Evolutionary conservation across 2,113 vertebrate genomes (phyloP).

Genomic region (Chrysochloris asiatica): DNA sequence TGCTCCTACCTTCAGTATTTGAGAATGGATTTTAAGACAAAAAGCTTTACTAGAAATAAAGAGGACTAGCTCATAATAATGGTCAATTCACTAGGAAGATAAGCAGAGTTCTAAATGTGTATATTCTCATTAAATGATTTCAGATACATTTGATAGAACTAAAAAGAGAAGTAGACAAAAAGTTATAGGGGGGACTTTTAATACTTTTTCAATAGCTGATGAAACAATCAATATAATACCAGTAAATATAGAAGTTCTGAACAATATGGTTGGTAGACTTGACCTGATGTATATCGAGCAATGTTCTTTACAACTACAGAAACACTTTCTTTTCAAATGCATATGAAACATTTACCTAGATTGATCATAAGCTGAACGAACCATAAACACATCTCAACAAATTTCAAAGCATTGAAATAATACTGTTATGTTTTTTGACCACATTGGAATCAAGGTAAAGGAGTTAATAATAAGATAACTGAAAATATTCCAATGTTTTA

Average conservation of each 20-base stretch:
- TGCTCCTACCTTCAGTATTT: neutral
- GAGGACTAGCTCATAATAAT: neutral
- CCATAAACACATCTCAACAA: neutral
- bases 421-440: neutral
- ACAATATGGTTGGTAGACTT: neutral
- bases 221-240: neutral
- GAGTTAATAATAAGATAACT: neutral
- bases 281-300: neutral
- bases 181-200: neutral
- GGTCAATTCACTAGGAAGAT: neutral
- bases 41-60: neutral
- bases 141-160: conserved; percentile 2
- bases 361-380: neutral
- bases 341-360: neutral
- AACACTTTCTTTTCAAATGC: neutral
- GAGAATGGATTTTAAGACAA: neutral
- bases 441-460: neutral
- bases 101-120: neutral
- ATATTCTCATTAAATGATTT: neutral
- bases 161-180: neutral
- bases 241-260: neutral
- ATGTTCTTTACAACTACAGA: neutral
- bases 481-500: conserved; percentile 19
- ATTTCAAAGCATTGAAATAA: conserved; percentile 8
- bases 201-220: neutral